Percentiles rank a stretch among this genome's conserved stretches.
These are phyloP conservation scores for Pelodytes ibericus DNA, from an alignment of 2,797 vertebrate species.

Conservation along the genomic window DNA sequence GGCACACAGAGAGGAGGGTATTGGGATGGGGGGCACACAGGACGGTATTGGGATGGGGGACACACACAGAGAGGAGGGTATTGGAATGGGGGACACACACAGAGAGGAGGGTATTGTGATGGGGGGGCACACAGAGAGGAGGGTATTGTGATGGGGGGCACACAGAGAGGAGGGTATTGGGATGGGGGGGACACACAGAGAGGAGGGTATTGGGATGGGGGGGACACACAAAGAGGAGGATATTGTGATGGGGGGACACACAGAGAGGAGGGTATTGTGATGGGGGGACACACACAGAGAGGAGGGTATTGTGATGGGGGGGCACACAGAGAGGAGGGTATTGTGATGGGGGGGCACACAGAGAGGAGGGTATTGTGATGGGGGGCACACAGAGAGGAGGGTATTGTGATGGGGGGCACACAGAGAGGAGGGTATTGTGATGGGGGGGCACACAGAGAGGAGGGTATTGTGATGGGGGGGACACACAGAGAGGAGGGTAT, in stretches of 20 bases:
- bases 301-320: too few relatives aligned
- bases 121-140: not conserved
- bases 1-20: too few relatives aligned
- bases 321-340: too few relatives aligned
- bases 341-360: too few relatives aligned
- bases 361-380: not conserved
- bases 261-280: too few relatives aligned
- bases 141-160: not conserved
- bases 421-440: too few relatives aligned
- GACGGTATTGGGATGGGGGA: too few relatives aligned
- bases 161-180: not conserved
- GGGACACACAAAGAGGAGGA: too few relatives aligned
- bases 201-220: not conserved
- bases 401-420: not conserved
- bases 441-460: not conserved
- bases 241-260: too few relatives aligned
- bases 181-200: not conserved
- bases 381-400: not conserved
- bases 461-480: too few relatives aligned
- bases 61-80: not conserved
- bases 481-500: not conserved
- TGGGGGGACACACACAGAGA: too few relatives aligned
- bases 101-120: not conserved
- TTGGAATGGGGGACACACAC: not conserved
- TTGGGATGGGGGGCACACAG: not conserved